These are phyloP conservation scores for Lasioglossum zephyrum DNA, from an alignment of 2,888 invertebrate genomes.

Conservation along the genomic window DNA sequence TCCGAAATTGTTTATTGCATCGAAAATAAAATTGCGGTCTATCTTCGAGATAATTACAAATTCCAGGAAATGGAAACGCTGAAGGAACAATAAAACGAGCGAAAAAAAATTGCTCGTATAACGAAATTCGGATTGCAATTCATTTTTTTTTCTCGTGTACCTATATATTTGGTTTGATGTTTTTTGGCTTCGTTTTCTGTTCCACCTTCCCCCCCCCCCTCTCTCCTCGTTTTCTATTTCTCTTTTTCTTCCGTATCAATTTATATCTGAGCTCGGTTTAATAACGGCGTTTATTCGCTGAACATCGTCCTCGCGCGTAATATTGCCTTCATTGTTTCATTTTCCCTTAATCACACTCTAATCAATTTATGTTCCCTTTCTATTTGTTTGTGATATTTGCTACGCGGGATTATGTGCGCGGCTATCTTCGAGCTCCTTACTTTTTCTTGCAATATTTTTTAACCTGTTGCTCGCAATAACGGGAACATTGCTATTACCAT, in stretches of 20 bases:
- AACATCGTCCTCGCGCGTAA: background rate
- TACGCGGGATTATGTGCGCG: background rate
- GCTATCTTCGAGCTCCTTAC: background rate
- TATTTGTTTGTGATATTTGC: background rate
- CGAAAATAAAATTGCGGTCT: background rate
- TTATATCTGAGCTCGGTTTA: background rate
- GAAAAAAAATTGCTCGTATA: background rate
- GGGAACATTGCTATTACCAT: background rate
- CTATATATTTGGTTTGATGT: background rate
- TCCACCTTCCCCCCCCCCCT: background rate
- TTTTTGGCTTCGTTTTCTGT: background rate
- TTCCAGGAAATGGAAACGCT: background rate
- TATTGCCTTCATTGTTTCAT: constrained; percentile 1
- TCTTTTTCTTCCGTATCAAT: background rate
- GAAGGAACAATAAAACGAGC: background rate
- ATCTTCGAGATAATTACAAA: background rate
- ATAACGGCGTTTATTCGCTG: background rate
- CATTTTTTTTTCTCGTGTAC: background rate
- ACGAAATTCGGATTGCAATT: background rate
- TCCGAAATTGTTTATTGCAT: background rate
- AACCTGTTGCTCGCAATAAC: background rate
- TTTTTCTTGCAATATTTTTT: background rate
- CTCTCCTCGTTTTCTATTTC: background rate
- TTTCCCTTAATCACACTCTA: background rate
- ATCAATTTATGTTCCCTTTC: background rate